Conservation (phyloP, 2,888 invertebrate genomes). For the Apamea anceps region DNA sequence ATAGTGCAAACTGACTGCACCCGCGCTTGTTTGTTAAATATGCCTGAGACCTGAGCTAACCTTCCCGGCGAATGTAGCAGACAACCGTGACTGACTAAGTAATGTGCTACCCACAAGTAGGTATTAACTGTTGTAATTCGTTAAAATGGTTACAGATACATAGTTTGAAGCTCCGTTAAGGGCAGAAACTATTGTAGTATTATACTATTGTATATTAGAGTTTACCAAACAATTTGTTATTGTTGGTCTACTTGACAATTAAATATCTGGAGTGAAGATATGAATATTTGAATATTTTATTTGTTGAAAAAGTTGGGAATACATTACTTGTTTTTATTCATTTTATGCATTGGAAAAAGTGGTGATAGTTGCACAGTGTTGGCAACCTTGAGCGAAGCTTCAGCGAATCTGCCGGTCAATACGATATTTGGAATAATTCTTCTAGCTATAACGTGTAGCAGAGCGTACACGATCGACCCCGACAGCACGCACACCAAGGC, state of each 20-base stretch:
- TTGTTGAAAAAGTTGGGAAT: not conserved
- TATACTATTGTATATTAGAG: not conserved
- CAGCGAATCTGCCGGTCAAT: constrained; percentile 29
- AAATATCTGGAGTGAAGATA: constrained; percentile 8
- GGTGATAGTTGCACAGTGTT: constrained; percentile 17
- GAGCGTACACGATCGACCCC: not conserved
- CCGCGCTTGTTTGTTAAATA: constrained; percentile 38
- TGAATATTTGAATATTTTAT: constrained; percentile 11
- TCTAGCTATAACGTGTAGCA: not conserved
- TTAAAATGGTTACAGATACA: constrained; percentile 10
- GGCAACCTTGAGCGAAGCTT: constrained; percentile 36
- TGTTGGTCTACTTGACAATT: not conserved
- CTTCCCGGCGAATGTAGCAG: not conserved
- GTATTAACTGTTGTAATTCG: not conserved
- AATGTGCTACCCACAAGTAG: not conserved
- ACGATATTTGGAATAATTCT: not conserved
- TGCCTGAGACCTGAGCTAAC: not conserved
- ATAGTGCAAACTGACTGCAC: not conserved
- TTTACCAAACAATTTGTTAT: not conserved
- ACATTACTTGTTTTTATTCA: constrained; percentile 16
- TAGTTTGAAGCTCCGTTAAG: not conserved
- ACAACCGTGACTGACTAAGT: constrained; percentile 6
- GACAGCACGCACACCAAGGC: not conserved
- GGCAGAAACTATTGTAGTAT: constrained; percentile 11
- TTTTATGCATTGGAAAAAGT: constrained; percentile 35